A percentile compares a stretch with the other conserved stretches of the same genome.
Conservation (phyloP, 2,797 vertebrate genomes). For the Clarias laeviceps region DNA sequence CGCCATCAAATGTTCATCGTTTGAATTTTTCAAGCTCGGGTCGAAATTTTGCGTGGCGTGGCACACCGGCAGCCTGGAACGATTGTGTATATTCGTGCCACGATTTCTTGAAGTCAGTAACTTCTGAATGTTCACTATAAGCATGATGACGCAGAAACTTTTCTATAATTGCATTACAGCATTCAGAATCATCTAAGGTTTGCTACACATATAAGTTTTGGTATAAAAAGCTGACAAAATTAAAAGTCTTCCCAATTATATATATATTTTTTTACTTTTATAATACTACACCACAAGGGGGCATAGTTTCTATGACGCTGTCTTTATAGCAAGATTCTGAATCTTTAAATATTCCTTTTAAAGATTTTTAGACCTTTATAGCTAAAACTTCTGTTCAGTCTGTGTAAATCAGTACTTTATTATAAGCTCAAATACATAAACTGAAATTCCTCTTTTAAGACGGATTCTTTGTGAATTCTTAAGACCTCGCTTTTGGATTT, state of each 20-base stretch:
- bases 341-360: background rate
- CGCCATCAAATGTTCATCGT: background rate
- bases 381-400: background rate
- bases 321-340: background rate
- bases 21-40: background rate
- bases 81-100: too few species aligned
- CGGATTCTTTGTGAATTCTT: background rate
- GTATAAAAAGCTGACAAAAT: background rate
- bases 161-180: background rate
- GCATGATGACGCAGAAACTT: slow-evolving; percentile 74
- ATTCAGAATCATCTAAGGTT: background rate
- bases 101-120: slow-evolving; percentile 49
- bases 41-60: too few species aligned
- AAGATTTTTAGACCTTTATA: background rate
- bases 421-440: background rate
- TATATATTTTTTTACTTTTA: background rate
- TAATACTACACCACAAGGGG: background rate
- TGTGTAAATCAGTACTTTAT: background rate
- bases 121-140: slow-evolving; percentile 77
- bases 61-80: background rate
- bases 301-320: background rate
- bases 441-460: background rate
- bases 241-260: background rate
- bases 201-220: background rate
- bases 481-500: background rate